Percentiles rank a stretch among this genome's conserved stretches.
These are phyloP conservation scores for Mirounga angustirostris DNA, from an alignment of 2,113 vertebrate species.

Conservation along the genomic window DNA sequence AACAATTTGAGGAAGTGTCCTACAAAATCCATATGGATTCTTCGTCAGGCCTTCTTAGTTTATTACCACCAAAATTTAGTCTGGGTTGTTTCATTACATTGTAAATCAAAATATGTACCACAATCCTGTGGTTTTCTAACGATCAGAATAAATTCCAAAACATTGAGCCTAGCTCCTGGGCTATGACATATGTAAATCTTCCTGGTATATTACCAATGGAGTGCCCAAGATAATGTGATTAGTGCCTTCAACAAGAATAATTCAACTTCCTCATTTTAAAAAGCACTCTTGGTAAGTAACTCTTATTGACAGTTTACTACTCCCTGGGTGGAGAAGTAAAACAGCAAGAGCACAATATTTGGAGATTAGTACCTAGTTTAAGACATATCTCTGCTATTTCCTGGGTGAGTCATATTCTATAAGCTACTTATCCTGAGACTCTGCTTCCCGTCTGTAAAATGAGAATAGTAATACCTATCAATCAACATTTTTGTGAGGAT, in stretches of 20 bases:
- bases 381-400: slow-evolving; percentile 42
- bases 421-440: slow-evolving; percentile 48
- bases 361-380: not conserved
- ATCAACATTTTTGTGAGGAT: slow-evolving; percentile 56
- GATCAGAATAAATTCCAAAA: slow-evolving; percentile 48
- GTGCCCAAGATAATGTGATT: not conserved
- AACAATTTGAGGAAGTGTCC: not conserved
- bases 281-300: slow-evolving; percentile 39
- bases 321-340: slow-evolving; percentile 57
- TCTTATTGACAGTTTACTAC: not conserved
- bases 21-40: slow-evolving; percentile 23
- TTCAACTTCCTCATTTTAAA: slow-evolving; percentile 52
- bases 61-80: slow-evolving; percentile 52
- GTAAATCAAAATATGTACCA: not conserved
- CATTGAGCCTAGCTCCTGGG: not conserved
- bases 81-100: not conserved
- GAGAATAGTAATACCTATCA: slow-evolving; percentile 21
- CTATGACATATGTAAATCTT: not conserved
- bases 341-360: not conserved
- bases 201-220: not conserved
- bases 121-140: slow-evolving; percentile 62
- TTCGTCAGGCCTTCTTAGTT: not conserved
- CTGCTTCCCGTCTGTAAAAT: slow-evolving; percentile 69
- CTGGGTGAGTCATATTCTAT: slow-evolving; percentile 59
- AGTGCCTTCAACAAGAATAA: slow-evolving; percentile 40